A percentile compares a stretch with the other conserved stretches of the same genome.
phyloP scores from a whole-genome alignment of 2,888 invertebrate genomes.

The Lydus trimaculatus region DNA sequence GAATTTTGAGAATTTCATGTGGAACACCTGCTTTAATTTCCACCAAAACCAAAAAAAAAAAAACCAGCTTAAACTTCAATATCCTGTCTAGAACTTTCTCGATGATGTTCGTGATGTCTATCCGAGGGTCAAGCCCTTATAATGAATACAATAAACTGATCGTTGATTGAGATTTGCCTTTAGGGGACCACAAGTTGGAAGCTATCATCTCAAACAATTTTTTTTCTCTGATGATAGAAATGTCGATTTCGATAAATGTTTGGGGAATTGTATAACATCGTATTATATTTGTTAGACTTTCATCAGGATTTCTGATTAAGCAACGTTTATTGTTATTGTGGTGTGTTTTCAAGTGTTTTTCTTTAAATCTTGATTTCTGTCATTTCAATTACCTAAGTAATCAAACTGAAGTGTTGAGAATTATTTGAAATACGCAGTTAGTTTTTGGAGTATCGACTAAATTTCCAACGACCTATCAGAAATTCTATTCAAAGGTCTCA shows the following conservation, averaged over 20 bases:
- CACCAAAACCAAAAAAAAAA: neutral
- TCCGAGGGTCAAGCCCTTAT: conserved; percentile 19
- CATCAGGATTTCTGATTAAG: neutral
- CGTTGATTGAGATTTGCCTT: conserved; percentile 32
- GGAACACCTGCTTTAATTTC: neutral
- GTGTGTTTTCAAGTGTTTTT: neutral
- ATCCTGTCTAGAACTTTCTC: neutral
- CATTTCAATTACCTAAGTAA: neutral
- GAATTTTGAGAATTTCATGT: neutral
- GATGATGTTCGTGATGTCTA: neutral
- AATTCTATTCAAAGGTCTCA: neutral
- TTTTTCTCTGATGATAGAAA: neutral
- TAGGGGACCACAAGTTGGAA: conserved; percentile 32
- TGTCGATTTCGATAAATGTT: neutral
- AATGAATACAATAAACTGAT: conserved; percentile 38
- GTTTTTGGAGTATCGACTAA: neutral
- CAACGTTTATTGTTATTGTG: neutral
- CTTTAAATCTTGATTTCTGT: neutral
- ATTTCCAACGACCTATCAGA: neutral
- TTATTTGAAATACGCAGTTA: neutral
- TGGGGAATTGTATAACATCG: neutral
- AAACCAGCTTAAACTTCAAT: neutral
- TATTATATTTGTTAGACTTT: neutral
- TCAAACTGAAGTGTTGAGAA: neutral
- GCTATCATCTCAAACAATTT: neutral